A percentile compares a stretch with the other conserved stretches of the same genome.
phyloP scores from a whole-genome alignment of 2,797 vertebrate genomes.

The Hemibagrus guttatus region DNA sequence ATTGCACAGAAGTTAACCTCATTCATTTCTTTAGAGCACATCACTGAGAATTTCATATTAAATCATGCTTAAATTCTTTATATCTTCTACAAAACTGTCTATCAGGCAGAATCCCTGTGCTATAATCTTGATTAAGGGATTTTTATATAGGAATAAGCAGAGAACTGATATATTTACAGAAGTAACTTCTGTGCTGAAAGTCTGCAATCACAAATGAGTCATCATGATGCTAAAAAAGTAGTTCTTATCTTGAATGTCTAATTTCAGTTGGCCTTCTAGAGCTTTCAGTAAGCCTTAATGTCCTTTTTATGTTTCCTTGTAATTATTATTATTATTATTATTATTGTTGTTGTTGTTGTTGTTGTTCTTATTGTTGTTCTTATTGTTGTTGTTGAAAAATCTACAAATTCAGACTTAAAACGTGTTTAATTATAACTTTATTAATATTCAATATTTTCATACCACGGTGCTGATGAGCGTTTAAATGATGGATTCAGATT shows the following conservation, averaged over 20 bases:
- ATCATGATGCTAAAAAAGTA: conserved; percentile 5
- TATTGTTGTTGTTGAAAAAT: background rate
- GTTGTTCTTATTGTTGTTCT: background rate
- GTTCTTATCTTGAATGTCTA: background rate
- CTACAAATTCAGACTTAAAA: background rate
- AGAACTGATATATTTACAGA: background rate
- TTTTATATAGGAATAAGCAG: background rate
- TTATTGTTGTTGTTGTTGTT: too few species aligned
- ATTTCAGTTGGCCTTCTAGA: background rate
- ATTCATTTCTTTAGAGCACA: background rate
- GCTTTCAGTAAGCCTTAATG: conserved; percentile 10
- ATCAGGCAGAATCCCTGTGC: background rate
- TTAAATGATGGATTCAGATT: background rate
- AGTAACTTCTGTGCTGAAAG: background rate
- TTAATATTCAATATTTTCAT: background rate
- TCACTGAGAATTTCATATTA: background rate
- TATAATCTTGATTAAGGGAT: background rate
- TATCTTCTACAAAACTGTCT: background rate
- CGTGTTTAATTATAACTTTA: background rate
- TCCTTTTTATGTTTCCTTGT: too few species aligned
- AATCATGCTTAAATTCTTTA: background rate
- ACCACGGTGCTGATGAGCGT: background rate
- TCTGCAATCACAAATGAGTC: background rate
- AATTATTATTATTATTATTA: too few species aligned
- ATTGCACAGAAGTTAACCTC: background rate